phyloP scores from a whole-genome alignment of 2,113 vertebrate genomes.

The Steatornis caripensis region DNA sequence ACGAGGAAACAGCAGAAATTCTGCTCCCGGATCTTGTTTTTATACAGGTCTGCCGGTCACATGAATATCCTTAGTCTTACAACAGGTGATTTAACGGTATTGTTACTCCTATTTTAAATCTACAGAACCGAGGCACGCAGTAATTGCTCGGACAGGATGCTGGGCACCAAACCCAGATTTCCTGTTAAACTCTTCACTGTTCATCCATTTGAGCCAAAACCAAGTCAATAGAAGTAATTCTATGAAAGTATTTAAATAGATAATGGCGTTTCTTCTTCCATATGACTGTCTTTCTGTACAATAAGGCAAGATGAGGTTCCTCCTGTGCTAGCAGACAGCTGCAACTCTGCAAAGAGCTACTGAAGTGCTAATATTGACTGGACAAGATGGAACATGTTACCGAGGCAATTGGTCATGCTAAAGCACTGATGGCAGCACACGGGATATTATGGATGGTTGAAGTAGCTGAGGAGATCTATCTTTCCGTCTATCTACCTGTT shows the following conservation, averaged over 20 bases:
- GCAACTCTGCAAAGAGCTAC: background rate
- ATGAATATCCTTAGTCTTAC: background rate
- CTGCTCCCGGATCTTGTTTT: background rate
- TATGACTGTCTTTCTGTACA: background rate
- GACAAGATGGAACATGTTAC: slow-evolving; percentile 31
- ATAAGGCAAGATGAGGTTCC: background rate
- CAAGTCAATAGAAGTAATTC: background rate
- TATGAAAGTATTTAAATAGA: background rate
- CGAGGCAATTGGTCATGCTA: slow-evolving; percentile 42
- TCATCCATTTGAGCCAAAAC: background rate
- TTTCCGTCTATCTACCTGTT: slow-evolving; percentile 9
- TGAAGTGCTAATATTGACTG: slow-evolving; percentile 6
- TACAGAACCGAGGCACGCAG: background rate
- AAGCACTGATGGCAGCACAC: background rate
- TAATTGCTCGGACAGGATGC: background rate
- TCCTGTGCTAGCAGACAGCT: background rate
- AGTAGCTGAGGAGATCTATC: background rate
- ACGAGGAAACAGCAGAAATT: background rate
- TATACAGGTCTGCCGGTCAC: background rate
- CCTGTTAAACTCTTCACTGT: background rate
- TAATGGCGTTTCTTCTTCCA: background rate
- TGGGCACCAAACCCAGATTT: background rate
- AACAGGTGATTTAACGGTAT: background rate
- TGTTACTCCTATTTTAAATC: background rate
- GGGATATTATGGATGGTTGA: slow-evolving; percentile 32